These are phyloP conservation scores for Tachystola acroxantha DNA, from an alignment of 2,888 invertebrate genomes.

Conservation along the genomic window DNA sequence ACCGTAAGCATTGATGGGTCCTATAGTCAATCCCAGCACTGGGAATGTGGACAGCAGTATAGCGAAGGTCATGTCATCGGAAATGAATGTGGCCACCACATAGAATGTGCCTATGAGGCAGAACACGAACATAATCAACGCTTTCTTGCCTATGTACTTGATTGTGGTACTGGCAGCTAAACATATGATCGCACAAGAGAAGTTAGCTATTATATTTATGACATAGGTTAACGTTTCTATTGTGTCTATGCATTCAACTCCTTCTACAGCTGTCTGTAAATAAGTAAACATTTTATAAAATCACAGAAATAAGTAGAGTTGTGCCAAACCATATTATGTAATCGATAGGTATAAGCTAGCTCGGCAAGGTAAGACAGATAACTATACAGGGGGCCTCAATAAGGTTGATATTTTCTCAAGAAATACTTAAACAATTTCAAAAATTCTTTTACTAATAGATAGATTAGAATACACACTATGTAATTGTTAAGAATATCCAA, in stretches of 20 bases:
- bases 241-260: conserved; percentile 43
- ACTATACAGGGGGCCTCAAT: too few species aligned
- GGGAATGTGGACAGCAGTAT: conserved; percentile 52
- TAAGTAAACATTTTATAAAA: too few species aligned
- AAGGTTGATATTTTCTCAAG: too few species aligned
- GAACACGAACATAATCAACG: conserved; percentile 42
- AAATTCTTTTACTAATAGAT: too few species aligned
- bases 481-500: too few species aligned
- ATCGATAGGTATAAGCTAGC: too few species aligned
- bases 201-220: conserved; percentile 50
- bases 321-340: too few species aligned
- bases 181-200: conserved; percentile 46
- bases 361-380: too few species aligned
- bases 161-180: conserved; percentile 47
- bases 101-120: conserved; percentile 44
- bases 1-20: conserved; percentile 63
- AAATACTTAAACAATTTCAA: too few species aligned
- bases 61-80: conserved; percentile 50
- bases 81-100: conserved; percentile 55
- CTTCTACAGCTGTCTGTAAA: conserved; percentile 39
- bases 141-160: conserved; percentile 59
- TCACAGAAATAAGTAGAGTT: too few species aligned
- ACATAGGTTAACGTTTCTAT: conserved; percentile 53
- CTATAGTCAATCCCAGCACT: conserved; percentile 51
- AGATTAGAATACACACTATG: too few species aligned